Base-by-base conservation (phyloP, 2,797 vertebrate species). In the Vireo griseus region DNA sequence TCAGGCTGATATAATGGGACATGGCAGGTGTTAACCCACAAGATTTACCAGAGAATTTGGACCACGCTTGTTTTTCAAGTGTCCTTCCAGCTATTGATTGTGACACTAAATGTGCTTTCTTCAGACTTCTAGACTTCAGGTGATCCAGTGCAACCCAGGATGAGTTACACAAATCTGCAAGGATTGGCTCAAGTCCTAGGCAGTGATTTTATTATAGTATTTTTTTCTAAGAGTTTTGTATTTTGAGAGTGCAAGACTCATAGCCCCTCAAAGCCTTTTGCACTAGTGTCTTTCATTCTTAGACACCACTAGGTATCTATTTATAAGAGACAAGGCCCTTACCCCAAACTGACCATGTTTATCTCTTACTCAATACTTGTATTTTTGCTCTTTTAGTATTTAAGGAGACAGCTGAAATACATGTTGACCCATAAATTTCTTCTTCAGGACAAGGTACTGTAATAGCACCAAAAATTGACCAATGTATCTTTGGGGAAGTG, bases 51-150 rank as follows among this genome's bases (percentile, higher is more conserved):
- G 71, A 92, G 54, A 90, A 65, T 88, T 77, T 74, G 44, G 31
- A 51, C 42, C 57, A 82, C 6, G 1, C 65, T 81, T 89, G 77
- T 78, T 96, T 93, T 96, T 90, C 77, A 86, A 90, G 25, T 52
- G 85, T 90, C 95, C 92, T 97, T 97, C 80, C 66, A 72, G 59
- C 59, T 97, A 93, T 92, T 89, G 92, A 93, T 96, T 93, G 28
- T 62, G 59, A 42, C 71, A 54, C 48, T 88, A 76, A 91, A 79
- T 84, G 48, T 92, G 63, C 89, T 85, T 90, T 86, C 63, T 47
- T 73, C 75, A 90, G 72, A 90, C 68, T 94, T 88, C 19, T 73
- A 86, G 86, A 51, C 88, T 86, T 91, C 5, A 6, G 33, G 29
- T 75, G 37, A 44, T 50, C 48, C 45, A 66, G 26, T 74, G 39